phyloP scores from a whole-genome alignment of 2,113 vertebrate species.

The Syrmaticus mikado region DNA sequence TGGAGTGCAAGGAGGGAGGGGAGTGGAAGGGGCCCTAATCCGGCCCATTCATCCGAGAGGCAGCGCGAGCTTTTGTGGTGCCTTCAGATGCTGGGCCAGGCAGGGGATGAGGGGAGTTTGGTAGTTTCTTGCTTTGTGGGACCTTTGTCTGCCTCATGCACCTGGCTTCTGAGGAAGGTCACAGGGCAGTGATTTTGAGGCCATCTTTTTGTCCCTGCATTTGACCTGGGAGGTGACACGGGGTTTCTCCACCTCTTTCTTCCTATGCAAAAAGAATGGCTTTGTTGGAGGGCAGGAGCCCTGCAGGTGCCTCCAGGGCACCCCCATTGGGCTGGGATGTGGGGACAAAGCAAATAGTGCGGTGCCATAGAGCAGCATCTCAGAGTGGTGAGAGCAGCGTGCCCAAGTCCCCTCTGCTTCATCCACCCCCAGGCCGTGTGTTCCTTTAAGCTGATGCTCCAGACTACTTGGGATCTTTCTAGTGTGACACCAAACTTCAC shows the following conservation, averaged over 20 bases:
- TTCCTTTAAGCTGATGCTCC: neutral
- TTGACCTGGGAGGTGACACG: neutral
- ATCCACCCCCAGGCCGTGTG: neutral
- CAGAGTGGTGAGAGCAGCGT: neutral
- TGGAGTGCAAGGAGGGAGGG: neutral
- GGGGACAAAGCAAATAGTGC: neutral
- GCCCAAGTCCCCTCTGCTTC: neutral
- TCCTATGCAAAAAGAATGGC: neutral
- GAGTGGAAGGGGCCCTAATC: slow-evolving; percentile 17
- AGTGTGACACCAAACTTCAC: neutral
- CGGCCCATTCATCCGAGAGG: neutral
- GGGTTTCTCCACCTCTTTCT: neutral
- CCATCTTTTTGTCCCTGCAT: accelerated
- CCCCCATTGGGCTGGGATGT: neutral
- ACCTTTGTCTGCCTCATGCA: neutral
- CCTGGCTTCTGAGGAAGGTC: neutral
- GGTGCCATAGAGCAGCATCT: neutral
- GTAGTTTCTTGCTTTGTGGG: neutral
- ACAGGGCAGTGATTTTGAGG: neutral
- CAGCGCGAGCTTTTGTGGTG: slow-evolving; percentile 32
- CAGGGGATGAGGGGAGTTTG: neutral
- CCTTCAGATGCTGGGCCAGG: slow-evolving; percentile 3
- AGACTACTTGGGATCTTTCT: neutral
- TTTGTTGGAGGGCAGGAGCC: neutral
- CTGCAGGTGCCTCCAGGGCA: neutral